Base-by-base conservation (phyloP, 2,113 vertebrate genomes). In the Hippolais icterina region DNA sequence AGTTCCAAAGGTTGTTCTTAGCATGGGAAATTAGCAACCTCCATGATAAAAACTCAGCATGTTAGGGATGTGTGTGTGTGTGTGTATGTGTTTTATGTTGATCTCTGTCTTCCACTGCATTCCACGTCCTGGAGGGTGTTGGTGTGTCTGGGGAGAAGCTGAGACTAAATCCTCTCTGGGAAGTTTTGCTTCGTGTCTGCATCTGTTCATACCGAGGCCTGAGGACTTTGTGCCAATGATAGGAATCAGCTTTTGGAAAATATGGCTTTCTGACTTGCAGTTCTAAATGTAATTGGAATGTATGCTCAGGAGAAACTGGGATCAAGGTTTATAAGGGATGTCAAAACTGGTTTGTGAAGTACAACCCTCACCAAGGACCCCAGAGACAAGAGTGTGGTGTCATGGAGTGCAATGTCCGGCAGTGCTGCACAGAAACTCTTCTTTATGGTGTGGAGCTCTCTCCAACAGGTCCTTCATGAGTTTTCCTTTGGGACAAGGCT, bases 1-100 rank as follows among this genome's bases (percentile, higher is more conserved):
- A 10, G 53, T 91, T 95, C 89, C 87, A 76, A 65, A 91, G 72
- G 64, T 94, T 83, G 83, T 87, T 93, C 71, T 94, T 78, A 81
- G 83, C 89, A 59, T 97, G 83, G 86, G 93, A 90, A 95, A 96
- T 94, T 14, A 92, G 89, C 80, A 89, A 92, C 63, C 86, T 83
- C 63, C 0, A 0, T 60, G 93, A 81, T 92, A 90, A 93, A 87
- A 92, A 93, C 59, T 81, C 86, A 66, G 76, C 52, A 25, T 29
- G 71, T 61, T 77, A 59, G 82, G 39, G 27, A 37, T 47, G 53
- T 88, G 68, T 57, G 63, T 42, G 68, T 83, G 44, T 41, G 64
- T 89, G 56, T 74, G 54, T 39, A 25, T 2, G 2, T 79, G 60
- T 69, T 71, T 89, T 74, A 27, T 94, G 91, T 64, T 91, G 83